Base-by-base conservation (phyloP, 1,140 invertebrate species). In the Pogonognathellus flavescens region DNA sequence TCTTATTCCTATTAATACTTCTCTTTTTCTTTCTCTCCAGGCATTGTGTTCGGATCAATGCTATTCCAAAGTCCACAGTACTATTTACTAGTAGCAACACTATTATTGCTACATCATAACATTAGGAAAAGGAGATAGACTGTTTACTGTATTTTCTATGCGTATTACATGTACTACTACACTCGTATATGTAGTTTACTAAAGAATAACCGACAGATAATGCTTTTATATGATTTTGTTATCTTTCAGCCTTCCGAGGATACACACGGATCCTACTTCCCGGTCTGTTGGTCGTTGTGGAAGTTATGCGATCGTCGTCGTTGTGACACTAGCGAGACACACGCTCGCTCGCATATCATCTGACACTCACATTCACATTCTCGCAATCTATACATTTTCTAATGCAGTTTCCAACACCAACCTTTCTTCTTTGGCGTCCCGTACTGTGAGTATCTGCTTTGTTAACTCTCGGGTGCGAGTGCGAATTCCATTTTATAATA, bases 141-240 rank as follows among this genome's bases (percentile, higher is more conserved):
- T 10, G 7, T 9, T 18, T 20, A 10, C 3, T 13, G 4, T 66
- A 0, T 66, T 66, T 66, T 22, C 62, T 66, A 11, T 66, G 20
- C 31, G 53, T 57, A 57, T 2, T 13, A 57, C 10, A 57, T n/a
- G 53, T 57, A 57, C 53, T 57, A n/a, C 11, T 57, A 57, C 11
- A 57, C n/a, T n/a, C n/a, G n/a, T n/a, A n/a, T n/a, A n/a, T n/a
- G n/a, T n/a, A n/a, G n/a, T n/a, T n/a, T n/a, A n/a, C 6, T 76
- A 76, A 49, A 76, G 70, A 76, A 59, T 62, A 16, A 9, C 22
- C 8, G 20, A 49, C 49, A 49, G 53, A 49, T 18, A 72, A 76
- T 76, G 70, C 22, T 76, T 76, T 76, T 41, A 31, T 25, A 76
- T 49, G 41, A 31, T 14, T 76, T 76, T 76, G 31, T 76, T 76